Conservation (phyloP, 1,140 invertebrate species). For the Scaptomyza pallida region DNA sequence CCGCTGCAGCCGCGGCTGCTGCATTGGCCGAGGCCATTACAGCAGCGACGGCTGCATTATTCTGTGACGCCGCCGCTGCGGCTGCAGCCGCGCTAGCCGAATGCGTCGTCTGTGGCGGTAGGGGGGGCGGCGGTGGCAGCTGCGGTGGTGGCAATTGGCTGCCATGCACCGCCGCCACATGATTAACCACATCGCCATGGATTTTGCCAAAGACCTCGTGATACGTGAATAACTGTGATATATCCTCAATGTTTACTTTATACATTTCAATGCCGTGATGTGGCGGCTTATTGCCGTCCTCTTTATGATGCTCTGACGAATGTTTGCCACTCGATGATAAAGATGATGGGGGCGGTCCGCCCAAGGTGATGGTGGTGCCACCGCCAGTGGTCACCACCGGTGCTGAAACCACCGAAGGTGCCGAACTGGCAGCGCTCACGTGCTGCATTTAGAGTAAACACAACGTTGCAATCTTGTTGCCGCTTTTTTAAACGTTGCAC, state of each 20-base stretch:
- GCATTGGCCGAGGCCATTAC: constrained; percentile 76
- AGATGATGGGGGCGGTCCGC: constrained; percentile 88
- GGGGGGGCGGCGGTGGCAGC: constrained; percentile 63
- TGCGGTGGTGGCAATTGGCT: constrained; percentile 71
- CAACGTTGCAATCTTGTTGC: constrained; percentile 48
- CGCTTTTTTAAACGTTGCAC: constrained; percentile 35
- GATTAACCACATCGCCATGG: constrained; percentile 86
- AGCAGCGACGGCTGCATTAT: constrained; percentile 76
- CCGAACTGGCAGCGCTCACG: constrained; percentile 76
- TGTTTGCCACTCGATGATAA: constrained; percentile 83
- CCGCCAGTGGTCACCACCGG: constrained; percentile 87
- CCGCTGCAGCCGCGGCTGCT: constrained; percentile 64
- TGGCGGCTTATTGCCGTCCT: constrained; percentile 86
- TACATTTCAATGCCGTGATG: constrained; percentile 89
- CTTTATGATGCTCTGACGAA: constrained; percentile 83
- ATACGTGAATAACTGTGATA: constrained; percentile 92
- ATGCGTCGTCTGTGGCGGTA: constrained; percentile 71
- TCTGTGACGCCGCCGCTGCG: constrained; percentile 70
- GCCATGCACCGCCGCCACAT: constrained; percentile 77
- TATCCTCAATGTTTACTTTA: constrained; percentile 93
- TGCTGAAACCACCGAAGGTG: constrained; percentile 69
- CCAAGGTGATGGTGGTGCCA: constrained; percentile 85
- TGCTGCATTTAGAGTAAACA: constrained; percentile 70
- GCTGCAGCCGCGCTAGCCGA: constrained; percentile 67
- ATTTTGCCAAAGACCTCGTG: constrained; percentile 94